Evolutionary conservation across 2,113 vertebrate genomes (phyloP), one percentile per base, ranked within the genome.

Genomic region (Perccottus glenii): DNA sequence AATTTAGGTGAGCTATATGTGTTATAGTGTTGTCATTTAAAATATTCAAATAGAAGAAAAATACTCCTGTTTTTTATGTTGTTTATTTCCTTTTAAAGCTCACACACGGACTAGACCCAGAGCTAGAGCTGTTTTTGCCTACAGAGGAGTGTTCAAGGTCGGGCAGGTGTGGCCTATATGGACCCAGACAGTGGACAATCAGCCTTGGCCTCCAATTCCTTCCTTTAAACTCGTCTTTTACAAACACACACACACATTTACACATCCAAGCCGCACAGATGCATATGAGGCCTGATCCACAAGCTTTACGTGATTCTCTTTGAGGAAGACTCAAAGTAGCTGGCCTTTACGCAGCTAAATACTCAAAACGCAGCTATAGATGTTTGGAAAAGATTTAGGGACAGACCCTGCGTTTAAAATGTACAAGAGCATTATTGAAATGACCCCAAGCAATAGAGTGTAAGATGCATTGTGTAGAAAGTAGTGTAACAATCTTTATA

Each of bases 111-210:
- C 47, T 8, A 2, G 6, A 15, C 2, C 15, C 8, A 15, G 8
- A 15, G 15, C 38, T 40, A 40, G 10, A 27, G 19, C 19, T 27
- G 19, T 27, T 27, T 27, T 27, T 3, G 0, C 11, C 44, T 46
- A 46, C 12, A 46, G 44, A 46, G 11, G 5, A 12, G 44, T 14
- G 5, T 11, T 46, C 10, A 11, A 63, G 61, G 68, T 60, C 52
- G 47, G 75, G 68, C 85, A 84, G 82, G 74, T 81, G 70, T 67
- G 6, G 32, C 36, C 55, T 70, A 3, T 64, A 40, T 35, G 45
- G 16, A 47, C 61, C 35, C 71, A 64, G 67, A 66, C 68, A 61
- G 66, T 4, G 38, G 12, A 70, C 55, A 74, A 61, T 70, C 72
- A 52, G 9, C 60, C 53, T 60, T 63, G 64, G 27, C 33, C 36